phyloP scores from a whole-genome alignment of 2,888 invertebrate genomes.

The Phaedon cochleariae region DNA sequence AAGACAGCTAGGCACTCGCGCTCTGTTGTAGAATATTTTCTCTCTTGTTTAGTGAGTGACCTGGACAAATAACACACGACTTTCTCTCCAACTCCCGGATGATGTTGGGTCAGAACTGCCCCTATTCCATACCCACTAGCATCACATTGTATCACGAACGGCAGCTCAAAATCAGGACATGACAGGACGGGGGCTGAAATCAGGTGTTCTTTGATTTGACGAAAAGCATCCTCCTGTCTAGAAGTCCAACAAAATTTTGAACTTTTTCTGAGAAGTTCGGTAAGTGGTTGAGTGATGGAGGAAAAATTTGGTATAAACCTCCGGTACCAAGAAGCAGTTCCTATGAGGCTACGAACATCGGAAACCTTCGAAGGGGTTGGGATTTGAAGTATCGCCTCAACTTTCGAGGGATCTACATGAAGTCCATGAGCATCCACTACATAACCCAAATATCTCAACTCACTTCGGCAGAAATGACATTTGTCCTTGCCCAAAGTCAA shows the following conservation, averaged over 20 bases:
- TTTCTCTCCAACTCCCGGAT: neutral
- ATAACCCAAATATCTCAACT: conserved; percentile 28
- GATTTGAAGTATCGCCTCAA: conserved; percentile 19
- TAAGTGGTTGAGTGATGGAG: conserved; percentile 20
- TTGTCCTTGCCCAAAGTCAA: conserved; percentile 40
- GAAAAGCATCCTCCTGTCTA: neutral
- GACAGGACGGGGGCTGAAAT: neutral
- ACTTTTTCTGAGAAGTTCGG: neutral
- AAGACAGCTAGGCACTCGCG: conserved; percentile 1
- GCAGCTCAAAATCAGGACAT: neutral
- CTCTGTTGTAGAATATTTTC: too few species aligned
- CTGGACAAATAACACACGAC: conserved; percentile 26
- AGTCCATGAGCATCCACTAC: conserved; percentile 25
- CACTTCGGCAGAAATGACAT: conserved; percentile 22
- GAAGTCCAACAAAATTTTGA: neutral
- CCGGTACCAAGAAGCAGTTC: conserved; percentile 20
- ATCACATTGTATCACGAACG: conserved; percentile 5
- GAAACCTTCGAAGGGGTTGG: conserved; percentile 11
- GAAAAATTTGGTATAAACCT: conserved; percentile 20
- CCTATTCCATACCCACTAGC: neutral
- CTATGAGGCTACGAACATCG: conserved; percentile 22
- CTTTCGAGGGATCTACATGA: conserved; percentile 20
- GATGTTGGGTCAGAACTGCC: neutral
- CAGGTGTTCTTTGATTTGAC: neutral
- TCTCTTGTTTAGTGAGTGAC: conserved; percentile 20